phyloP scores from a whole-genome alignment of 2,797 vertebrate species.

The Bovichtus variegatus region DNA sequence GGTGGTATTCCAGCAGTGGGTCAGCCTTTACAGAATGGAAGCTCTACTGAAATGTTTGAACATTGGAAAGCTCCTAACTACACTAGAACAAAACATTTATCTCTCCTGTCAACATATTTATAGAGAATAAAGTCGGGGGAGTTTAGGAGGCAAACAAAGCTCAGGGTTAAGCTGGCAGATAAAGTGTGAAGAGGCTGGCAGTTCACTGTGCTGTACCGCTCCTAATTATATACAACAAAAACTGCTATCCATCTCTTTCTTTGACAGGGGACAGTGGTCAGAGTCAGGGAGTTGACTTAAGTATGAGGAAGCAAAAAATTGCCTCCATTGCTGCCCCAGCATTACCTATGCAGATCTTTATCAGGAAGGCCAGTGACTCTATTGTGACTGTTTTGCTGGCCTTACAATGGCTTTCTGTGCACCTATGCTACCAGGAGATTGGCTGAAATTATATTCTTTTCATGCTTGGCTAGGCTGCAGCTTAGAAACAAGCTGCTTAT shows the following conservation, averaged over 20 bases:
- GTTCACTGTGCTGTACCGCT: conserved; percentile 69
- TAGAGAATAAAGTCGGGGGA: conserved; percentile 46
- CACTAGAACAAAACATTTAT: conserved; percentile 36
- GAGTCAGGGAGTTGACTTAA: conserved; percentile 76
- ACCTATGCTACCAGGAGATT: conserved; percentile 89
- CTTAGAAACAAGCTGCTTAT: conserved; percentile 93
- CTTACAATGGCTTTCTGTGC: conserved; percentile 88
- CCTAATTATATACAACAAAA: conserved; percentile 84
- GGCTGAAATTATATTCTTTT: conserved; percentile 98
- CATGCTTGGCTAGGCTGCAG: conserved; percentile 95
- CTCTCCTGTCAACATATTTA: conserved; percentile 19
- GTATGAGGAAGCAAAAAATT: conserved; percentile 80
- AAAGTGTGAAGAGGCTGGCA: conserved; percentile 74
- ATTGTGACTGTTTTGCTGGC: conserved; percentile 87
- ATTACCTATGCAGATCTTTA: conserved; percentile 91
- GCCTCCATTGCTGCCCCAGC: conserved; percentile 85
- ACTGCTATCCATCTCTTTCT: conserved; percentile 82
- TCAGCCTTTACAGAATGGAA: conserved; percentile 8
- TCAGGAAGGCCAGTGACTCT: conserved; percentile 82
- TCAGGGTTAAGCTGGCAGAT: conserved; percentile 71
- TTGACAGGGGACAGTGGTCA: conserved; percentile 79
- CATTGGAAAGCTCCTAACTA: not conserved
- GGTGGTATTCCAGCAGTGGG: not conserved
- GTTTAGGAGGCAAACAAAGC: conserved; percentile 77
- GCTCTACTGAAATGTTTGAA: conserved; percentile 4